Evolutionary conservation across 2,888 invertebrate species (phyloP).

Genomic region (Portevinia maculata): DNA sequence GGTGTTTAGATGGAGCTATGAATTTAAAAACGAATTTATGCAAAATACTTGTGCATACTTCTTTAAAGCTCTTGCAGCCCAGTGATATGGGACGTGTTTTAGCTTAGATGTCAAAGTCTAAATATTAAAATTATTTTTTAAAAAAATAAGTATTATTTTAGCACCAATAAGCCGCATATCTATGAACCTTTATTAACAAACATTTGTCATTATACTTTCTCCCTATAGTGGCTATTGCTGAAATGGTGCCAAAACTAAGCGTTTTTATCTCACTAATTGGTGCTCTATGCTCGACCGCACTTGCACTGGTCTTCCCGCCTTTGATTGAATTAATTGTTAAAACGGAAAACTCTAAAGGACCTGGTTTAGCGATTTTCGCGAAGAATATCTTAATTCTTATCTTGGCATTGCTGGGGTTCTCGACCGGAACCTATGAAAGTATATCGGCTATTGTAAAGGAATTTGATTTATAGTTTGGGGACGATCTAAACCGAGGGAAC

Average conservation of each 20-base stretch:
- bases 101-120: no score
- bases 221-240: conserved; percentile 91
- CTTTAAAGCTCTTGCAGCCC: no score
- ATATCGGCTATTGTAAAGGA: conserved; percentile 84
- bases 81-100: no score
- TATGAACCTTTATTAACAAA: background rate
- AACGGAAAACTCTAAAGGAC: conserved; percentile 85
- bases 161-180: no score
- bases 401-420: conserved; percentile 88
- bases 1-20: no score
- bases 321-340: conserved; percentile 90
- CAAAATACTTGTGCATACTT: no score
- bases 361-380: conserved; percentile 82
- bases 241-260: conserved; percentile 92
- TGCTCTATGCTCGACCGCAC: conserved; percentile 93
- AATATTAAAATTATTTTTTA: no score
- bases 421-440: conserved; percentile 90
- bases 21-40: no score
- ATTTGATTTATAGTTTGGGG: conserved; percentile 54
- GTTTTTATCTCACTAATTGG: conserved; percentile 96
- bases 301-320: conserved; percentile 95
- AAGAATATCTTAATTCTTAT: conserved; percentile 88
- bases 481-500: background rate
- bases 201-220: conserved; percentile 41
- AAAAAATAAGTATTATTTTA: no score